Evolutionary conservation across 2,797 vertebrate species (phyloP), one percentile per base, ranked within the genome.

Genomic region (Lacerta viridis): DNA sequence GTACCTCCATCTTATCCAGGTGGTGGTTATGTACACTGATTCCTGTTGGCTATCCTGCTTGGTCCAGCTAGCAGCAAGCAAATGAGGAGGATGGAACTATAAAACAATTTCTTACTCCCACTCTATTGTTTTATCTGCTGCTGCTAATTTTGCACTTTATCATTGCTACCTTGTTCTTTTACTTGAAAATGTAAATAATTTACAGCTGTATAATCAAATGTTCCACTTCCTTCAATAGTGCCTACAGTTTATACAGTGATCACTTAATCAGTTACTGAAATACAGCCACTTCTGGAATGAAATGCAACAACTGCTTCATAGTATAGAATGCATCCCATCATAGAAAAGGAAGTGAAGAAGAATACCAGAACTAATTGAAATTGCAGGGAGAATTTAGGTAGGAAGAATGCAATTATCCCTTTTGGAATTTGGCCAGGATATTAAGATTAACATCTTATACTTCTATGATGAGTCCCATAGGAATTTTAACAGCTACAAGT

Each of bases 381-480:
- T 96, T 96, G 95, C 95, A 95, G 92, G 93, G 94, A 94, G 94
- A 95, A 95, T 96, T 96, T 95, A 95, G 94, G 95, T 96, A 95
- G 95, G 95, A 96, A 95, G 95, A 96, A 96, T 96, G 95, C 93
- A 95, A 95, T 96, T 95, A 95, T 88, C 90, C 93, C 1, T 2
- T 92, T 95, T 96, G 95, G 95, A 95, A 91, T 92, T 92, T 29
- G 7, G 95, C 95, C 95, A 96, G 92, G 92, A 91, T 93, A 94
- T 0, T 89, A 91, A 91, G 93, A 92, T 93, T 95, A 95, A 92
- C 92, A 89, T 95, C 91, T 92, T 95, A 90, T 82, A 64, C 83
- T 88, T 91, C 78, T 82, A 93, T 93, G 92, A 95, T 93, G 89
- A 93, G 89, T 88, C 94, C 93, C 95, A 92, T 84, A 91, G 95